Evolutionary conservation across 23 tunicate genomes (phyloP).

Genomic region (Phallusia fumigata): DNA sequence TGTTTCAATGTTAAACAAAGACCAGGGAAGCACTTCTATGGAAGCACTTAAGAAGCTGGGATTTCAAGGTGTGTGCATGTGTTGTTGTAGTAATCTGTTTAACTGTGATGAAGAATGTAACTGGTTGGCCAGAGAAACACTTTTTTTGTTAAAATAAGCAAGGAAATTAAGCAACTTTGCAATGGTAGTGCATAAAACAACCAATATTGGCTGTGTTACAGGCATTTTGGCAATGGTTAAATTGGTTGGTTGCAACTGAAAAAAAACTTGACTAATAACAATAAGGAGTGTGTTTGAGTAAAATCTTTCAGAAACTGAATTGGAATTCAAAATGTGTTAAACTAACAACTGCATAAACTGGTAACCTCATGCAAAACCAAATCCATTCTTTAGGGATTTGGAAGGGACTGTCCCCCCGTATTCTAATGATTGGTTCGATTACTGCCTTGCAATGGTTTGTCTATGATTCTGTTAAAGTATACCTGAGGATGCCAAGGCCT

Average conservation of each 20-base stretch:
- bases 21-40: slow-evolving; percentile 61
- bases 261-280: no score
- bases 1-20: slow-evolving; percentile 84
- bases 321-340: neutral
- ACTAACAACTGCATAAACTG: neutral
- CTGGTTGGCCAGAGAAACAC: no score
- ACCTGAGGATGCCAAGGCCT: slow-evolving; percentile 81
- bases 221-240: no score
- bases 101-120: neutral
- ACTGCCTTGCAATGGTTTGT: slow-evolving; percentile 99
- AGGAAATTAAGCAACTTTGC: no score
- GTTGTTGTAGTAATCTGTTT: neutral
- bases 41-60: slow-evolving; percentile 83
- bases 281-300: no score
- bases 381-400: slow-evolving; percentile 88
- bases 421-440: slow-evolving; percentile 90
- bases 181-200: neutral
- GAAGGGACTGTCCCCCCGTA: slow-evolving; percentile 89
- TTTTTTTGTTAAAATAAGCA: no score
- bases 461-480: slow-evolving; percentile 93
- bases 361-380: no score
- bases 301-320: no score
- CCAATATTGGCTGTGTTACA: neutral
- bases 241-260: no score
- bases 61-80: slow-evolving; percentile 37